Evolutionary conservation across 2,888 invertebrate genomes (phyloP), one percentile per base, ranked within the genome.

Genomic region (Esperia sulphurella): DNA sequence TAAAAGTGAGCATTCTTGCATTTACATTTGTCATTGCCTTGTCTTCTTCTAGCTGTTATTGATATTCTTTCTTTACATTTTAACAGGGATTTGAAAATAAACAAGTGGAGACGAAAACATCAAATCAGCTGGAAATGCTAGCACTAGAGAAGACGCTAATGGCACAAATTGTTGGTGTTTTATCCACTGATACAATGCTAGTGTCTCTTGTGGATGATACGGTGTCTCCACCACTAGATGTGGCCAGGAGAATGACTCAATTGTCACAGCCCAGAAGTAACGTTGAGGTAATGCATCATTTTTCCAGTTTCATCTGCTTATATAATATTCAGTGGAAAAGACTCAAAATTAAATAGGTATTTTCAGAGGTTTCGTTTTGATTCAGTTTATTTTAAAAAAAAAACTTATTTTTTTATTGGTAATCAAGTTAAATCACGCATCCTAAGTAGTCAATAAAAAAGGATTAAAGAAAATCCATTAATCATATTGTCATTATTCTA

Each of bases 61-160:
- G 39, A 42, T 45, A n/a, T 30, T 45, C 5, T 5, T 7, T 41
- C 6, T 50, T 46, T 41, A 43, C 50, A 51, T 49, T 45, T 45
- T 12, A 48, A 37, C 58, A 89, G 85, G 89, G 87, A 35, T 92
- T 90, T 71, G 87, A 92, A 73, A 89, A 87, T 63, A 83, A 88
- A 72, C 88, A 84, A 38, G 84, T 88, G 5, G 91, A 92, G 63
- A 79, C 86, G 0, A 91, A 92, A 63, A 81, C 92, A 0, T 91
- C 91, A 1, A 90, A 89, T 43, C 86, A 92, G 61, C 90, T 95
- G 53, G 95, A 95, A 79, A 92, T 92, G 83, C 72, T 95, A 30
- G 93, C 94, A 1, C 81, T 95, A 40, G 93, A 94, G 49, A 91
- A 92, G 68, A 88, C 88, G 4, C 79, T 93, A 35, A 90, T 84